These are phyloP conservation scores for Arvicanthis niloticus DNA, from an alignment of 2,113 vertebrate genomes.

Conservation along the genomic window DNA sequence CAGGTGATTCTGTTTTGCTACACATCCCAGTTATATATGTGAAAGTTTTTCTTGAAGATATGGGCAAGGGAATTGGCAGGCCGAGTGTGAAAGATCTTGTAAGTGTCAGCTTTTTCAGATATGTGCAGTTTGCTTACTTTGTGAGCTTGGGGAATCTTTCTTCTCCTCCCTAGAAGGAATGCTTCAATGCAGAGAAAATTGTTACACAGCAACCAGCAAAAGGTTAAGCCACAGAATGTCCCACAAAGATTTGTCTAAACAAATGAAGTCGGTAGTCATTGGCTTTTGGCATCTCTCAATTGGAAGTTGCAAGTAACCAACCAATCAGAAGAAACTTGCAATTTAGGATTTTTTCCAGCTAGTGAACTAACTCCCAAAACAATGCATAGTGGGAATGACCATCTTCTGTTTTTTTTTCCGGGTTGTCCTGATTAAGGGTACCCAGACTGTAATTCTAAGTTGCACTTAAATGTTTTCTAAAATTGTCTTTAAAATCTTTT, in stretches of 20 bases:
- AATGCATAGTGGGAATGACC: neutral
- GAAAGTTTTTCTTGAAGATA: neutral
- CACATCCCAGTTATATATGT: neutral
- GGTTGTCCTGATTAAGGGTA: neutral
- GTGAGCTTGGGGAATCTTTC: neutral
- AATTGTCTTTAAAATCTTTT: neutral
- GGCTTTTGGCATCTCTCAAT: neutral
- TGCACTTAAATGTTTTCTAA: neutral
- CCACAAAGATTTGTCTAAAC: neutral
- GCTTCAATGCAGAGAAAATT: neutral
- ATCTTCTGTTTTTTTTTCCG: neutral
- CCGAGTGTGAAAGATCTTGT: neutral
- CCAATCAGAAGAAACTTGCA: neutral
- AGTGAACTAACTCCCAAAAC: neutral
- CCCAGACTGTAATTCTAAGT: neutral
- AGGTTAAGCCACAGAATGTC: neutral
- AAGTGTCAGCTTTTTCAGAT: neutral
- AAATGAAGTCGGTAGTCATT: neutral
- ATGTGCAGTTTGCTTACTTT: neutral
- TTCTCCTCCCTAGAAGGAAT: neutral
- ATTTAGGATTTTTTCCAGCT: no score
- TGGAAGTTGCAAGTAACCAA: neutral
- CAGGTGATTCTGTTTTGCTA: neutral
- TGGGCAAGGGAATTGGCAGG: neutral
- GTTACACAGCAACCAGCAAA: neutral